Evolutionary conservation across 2,888 invertebrate species (phyloP), one percentile per base, ranked within the genome.

Genomic region (Aphidoletes aphidimyza): DNA sequence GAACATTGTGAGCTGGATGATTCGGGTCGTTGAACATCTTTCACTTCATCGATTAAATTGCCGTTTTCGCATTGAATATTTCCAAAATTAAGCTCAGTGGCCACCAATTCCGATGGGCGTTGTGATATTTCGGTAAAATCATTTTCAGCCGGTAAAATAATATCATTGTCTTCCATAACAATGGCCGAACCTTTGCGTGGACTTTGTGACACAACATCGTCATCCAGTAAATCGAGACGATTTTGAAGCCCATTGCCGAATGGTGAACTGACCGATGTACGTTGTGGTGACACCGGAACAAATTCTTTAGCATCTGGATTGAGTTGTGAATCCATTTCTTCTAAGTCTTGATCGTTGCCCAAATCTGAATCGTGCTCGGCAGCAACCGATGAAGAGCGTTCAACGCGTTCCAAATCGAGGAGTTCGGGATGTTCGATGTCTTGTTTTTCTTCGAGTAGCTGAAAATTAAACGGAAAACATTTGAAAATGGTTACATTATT

Each of bases 231-330:
- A 84, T 85, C 69, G n/a, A n/a, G 30, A 78, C 45, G 36, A 84
- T 78, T 84, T 6, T n/a, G n/a, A 2, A 42, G 1, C 26, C 49
- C 78, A 69, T 47, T 26, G 84, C 89, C 88, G 9, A 88, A 88
- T 47, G 91, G 89, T 8, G 92, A 91, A 11, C 91, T 90, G 36
- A 91, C 90, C 17, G 47, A 49, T 36, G 84, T 69, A 0, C 91
- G 89, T 54, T 93, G 92, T 0, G 93, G 92, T 8, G 93, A 92
- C 6, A 92, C 90, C 8, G 96, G 95, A 85, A 96, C 92, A 89
- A 96, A 96, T 90, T 95, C 95, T n/a, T 94, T 94, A 26, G 96
- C 96, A 87, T 96, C 93, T 0, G 96, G 96, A 91, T 96, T 96
- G 86, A 96, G 89, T 85, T 94, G 95, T 78, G 95, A 96, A 89